phyloP scores from a whole-genome alignment of 2,888 invertebrate species.

The Oligia latruncula region DNA sequence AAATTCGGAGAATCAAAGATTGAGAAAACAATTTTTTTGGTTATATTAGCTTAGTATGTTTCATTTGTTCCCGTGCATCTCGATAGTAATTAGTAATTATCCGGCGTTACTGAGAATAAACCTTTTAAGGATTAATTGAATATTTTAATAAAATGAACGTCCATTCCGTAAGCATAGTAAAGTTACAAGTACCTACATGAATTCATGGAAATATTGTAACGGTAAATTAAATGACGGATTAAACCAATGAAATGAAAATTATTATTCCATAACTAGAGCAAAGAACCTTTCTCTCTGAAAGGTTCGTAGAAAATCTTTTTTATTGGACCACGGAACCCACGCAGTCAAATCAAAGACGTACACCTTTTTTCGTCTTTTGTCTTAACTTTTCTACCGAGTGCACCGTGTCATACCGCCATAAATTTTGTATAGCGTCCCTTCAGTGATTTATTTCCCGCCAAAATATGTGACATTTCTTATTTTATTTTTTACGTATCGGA shows the following conservation, averaged over 20 bases:
- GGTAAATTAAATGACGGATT: neutral
- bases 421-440: conserved; percentile 87
- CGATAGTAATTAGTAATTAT: neutral
- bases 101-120: neutral
- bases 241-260: neutral
- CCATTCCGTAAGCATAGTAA: neutral
- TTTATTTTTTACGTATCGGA: conserved; percentile 83
- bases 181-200: neutral
- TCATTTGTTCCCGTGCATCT: neutral
- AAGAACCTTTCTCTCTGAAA: neutral
- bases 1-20: neutral
- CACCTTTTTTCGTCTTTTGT: conserved; percentile 75
- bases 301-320: conserved; percentile 6
- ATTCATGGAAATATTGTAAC: neutral
- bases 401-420: conserved; percentile 84
- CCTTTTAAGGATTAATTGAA: neutral
- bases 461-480: conserved; percentile 85
- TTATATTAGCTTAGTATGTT: neutral
- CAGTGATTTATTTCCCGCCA: conserved; percentile 89
- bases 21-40: neutral
- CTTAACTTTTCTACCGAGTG: conserved; percentile 81
- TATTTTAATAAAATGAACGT: neutral
- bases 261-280: neutral
- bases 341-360: conserved; percentile 43
- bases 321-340: conserved; percentile 63